Base-by-base conservation (phyloP, 2,797 vertebrate species). In the Babyrousa celebensis region DNA sequence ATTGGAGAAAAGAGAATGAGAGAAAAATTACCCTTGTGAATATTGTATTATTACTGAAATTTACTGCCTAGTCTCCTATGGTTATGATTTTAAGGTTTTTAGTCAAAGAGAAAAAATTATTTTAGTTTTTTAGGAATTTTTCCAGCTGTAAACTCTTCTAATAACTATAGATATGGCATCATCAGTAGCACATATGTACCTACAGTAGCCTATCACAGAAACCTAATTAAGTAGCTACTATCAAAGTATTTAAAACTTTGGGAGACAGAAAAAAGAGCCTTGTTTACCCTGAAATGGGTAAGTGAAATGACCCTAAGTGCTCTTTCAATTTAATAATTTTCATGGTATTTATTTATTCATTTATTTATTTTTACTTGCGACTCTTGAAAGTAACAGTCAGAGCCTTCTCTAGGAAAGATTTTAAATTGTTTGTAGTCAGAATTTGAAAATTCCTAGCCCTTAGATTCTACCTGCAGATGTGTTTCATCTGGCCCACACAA, bases 51-150 rank as follows among this genome's bases (percentile, higher is more conserved):
- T 27, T 85, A 79, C 21, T 92, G 62, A 62, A 72, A 80, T 90
- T 85, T 88, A 58, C 72, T 93, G 70, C 89, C 58, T 85, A 12
- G 29, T 60, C 20, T 25, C 14, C 25, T 21, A 21, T 16, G 25
- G 8, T 54, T 85, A 8, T 96, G 77, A 32, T 85, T 96, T 77
- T 95, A 29, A 77, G 32, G 43, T 95, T 60, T 88, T 92, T 60
- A 93, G 52, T 79, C n/a, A 67, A 63, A 48, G n/a, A 84, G 18
- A 89, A 89, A 85, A 72, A 58, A 6, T 0, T 89, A 17, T 93
- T 58, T 87, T 12, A 68, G 43, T 18, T 90, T 71, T 79, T 71
- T 63, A 60, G 48, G 12, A 80, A 80, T 40, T 75, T 88, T 93
- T 74, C 58, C 52, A 91, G 56, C 68, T 90, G 12, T 90, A 67